phyloP scores from a whole-genome alignment of 2,797 vertebrate species.

The Triplophysa yarkandensis region DNA sequence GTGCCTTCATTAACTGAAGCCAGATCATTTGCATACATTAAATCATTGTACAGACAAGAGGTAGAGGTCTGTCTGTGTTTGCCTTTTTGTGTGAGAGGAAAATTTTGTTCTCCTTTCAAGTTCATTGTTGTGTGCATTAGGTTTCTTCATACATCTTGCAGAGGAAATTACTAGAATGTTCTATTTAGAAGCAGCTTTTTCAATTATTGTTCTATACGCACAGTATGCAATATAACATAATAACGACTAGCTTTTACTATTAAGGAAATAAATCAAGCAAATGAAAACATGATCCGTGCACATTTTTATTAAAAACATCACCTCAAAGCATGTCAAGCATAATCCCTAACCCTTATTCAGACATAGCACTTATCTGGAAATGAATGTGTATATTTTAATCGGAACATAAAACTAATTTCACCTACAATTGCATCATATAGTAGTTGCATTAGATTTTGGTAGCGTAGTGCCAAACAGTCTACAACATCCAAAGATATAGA shows the following conservation, averaged over 20 bases:
- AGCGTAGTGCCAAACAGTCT: conserved; percentile 16
- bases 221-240: conserved; percentile 8
- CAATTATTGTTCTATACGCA: conserved; percentile 12
- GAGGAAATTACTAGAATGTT: conserved; percentile 10
- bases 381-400: background rate
- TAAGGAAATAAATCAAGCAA: conserved; percentile 22
- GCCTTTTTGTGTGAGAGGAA: conserved; percentile 24
- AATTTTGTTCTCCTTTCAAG: conserved; percentile 36
- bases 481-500: conserved; percentile 36
- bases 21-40: conserved; percentile 83
- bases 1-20: conserved; percentile 78
- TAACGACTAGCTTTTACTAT: conserved; percentile 7
- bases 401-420: conserved; percentile 4
- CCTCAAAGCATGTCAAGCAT: conserved; percentile 7
- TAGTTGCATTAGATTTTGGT: conserved; percentile 26
- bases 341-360: too few species aligned
- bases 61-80: conserved; percentile 29
- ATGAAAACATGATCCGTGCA: conserved; percentile 1
- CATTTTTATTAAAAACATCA: conserved; percentile 14
- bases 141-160: background rate
- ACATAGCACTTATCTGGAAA: too few species aligned
- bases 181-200: conserved; percentile 30
- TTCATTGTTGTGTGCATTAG: conserved; percentile 25
- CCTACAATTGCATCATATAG: conserved; percentile 20
- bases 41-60: conserved; percentile 60